A percentile compares a stretch with the other conserved stretches of the same genome.
Conservation (phyloP, 2,113 vertebrate genomes). For the Oryzias celebensis region DNA sequence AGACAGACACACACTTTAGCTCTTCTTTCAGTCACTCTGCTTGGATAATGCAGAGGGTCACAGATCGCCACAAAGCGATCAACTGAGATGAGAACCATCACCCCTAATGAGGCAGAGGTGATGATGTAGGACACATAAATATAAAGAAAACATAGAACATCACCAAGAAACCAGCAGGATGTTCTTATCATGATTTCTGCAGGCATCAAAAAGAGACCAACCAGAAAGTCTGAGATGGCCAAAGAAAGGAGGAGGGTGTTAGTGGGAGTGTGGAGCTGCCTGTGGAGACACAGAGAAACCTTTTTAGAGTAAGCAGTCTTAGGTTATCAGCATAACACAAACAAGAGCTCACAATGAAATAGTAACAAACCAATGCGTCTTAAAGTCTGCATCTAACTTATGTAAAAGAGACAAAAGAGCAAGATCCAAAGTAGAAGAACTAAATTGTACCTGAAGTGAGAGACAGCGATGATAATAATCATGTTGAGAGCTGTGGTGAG, state of each 20-base stretch:
- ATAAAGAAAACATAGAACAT: constrained; percentile 27
- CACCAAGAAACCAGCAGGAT: constrained; percentile 56
- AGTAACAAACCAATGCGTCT: too few relatives aligned
- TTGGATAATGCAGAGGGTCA: not conserved
- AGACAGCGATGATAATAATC: too few relatives aligned
- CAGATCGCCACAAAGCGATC: constrained; percentile 21
- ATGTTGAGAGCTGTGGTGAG: too few relatives aligned
- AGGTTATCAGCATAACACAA: not conserved
- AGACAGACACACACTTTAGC: constrained; percentile 10
- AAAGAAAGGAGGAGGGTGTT: constrained; percentile 67
- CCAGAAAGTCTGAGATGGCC: constrained; percentile 59
- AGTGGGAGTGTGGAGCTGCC: constrained; percentile 66
- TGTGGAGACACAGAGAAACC: constrained; percentile 22
- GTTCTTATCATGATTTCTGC: constrained; percentile 45
- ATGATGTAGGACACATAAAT: constrained; percentile 5
- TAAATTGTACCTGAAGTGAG: too few relatives aligned
- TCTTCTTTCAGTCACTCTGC: not conserved
- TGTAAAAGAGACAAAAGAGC: too few relatives aligned
- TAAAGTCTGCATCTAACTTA: too few relatives aligned
- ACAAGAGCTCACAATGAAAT: too few relatives aligned
- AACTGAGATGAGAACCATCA: constrained; percentile 52
- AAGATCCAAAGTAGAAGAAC: too few relatives aligned
- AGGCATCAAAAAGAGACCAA: constrained; percentile 77
- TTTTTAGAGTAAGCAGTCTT: not conserved
- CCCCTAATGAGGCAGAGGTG: constrained; percentile 24